Percentiles rank a stretch among this genome's conserved stretches.
Evolutionary conservation across 2,888 invertebrate genomes (phyloP).

Genomic region (Blomia tropicalis): DNA sequence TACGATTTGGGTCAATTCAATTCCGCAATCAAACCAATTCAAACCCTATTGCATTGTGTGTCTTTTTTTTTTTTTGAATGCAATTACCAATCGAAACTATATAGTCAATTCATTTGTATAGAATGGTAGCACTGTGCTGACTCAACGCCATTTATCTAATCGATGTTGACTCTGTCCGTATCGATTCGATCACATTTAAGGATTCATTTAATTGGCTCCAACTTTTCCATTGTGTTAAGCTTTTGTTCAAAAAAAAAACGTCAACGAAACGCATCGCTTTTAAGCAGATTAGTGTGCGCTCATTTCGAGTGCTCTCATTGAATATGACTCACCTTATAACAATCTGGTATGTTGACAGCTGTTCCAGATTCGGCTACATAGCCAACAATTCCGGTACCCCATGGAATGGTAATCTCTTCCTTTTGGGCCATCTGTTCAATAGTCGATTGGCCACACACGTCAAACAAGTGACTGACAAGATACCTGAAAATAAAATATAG

Average conservation of each 20-base stretch:
- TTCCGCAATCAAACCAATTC: constrained; percentile 5
- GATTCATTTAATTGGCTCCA: no score
- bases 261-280: no score
- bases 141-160: background rate
- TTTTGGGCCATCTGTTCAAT: constrained; percentile 79
- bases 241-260: no score
- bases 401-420: constrained; percentile 79
- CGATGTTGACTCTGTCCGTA: no score
- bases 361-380: constrained; percentile 83
- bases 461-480: constrained; percentile 51
- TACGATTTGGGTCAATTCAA: background rate
- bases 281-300: no score
- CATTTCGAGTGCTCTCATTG: no score
- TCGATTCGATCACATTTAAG: background rate
- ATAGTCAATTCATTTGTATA: background rate
- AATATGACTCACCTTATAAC: constrained; percentile 47
- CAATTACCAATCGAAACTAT: background rate
- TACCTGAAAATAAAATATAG: constrained; percentile 44
- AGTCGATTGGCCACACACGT: constrained; percentile 81
- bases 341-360: constrained; percentile 84
- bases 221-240: no score
- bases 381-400: constrained; percentile 88
- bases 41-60: background rate
- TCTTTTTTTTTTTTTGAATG: background rate
- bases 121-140: background rate